Evolutionary conservation across 1,140 invertebrate genomes (phyloP), one percentile per base, ranked within the genome.

Genomic region (Cataglyphis hispanica): DNA sequence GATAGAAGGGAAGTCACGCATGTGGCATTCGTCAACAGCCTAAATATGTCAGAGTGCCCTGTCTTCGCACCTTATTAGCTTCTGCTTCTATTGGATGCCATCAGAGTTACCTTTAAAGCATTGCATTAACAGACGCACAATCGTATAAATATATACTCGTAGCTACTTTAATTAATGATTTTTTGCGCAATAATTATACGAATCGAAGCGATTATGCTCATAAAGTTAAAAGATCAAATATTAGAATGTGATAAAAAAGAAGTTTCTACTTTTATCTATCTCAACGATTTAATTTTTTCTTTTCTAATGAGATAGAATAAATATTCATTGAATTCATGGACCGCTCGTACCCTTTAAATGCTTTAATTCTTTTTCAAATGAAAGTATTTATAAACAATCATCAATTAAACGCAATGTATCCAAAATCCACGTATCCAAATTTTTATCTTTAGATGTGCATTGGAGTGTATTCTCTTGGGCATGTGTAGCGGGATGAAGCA

Each of bases 11-110:
- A 89, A 87, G 77, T 84, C 81, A 87, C 76, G 77, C 64, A 60
- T 63, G 53, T 63, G 34, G 72, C 61, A 86, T 87, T 80, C 50
- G 72, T 87, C 89, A 90, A 77, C 56, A 81, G 31, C 60, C 76
- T 27, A 67, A 69, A 56, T 87, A 63, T 84, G 31, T 56, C 64
- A 27, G 70, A 67, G 40, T 84, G 31, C 76, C 89, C 63, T 43
- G 72, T 72, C 75, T 89, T 91, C 69, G 61, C 86, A 84, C 86
- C 88, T 91, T 92, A 91, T 92, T 91, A 91, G 50, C 83, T 50
- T 40, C 25, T 40, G 53, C 43, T 37, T 61, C 4, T 60, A 77
- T 67, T 58, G 53, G 43, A 84, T 69, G 34, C 70, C 22, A 70
- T n/a, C 25, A 22, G 16, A n/a, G 1, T 2, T 58, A 13, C 2